Percentiles rank a stretch among this genome's conserved stretches.
Evolutionary conservation across 2,113 vertebrate genomes (phyloP).

Genomic region (Hipposideros armiger): DNA sequence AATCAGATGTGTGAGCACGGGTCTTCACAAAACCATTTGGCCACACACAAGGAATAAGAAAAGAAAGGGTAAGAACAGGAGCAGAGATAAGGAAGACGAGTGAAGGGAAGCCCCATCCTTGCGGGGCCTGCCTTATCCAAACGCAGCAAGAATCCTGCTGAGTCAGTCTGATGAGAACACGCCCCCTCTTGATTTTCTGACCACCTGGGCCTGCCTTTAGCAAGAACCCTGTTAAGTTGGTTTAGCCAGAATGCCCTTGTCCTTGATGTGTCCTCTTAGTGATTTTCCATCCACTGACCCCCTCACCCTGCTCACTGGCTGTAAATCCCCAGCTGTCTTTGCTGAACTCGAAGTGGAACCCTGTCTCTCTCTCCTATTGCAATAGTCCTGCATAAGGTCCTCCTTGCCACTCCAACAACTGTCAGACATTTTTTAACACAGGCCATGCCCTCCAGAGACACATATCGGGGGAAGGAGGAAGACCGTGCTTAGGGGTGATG

Average conservation of each 20-base stretch:
- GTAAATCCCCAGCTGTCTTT: background rate
- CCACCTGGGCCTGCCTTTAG: background rate
- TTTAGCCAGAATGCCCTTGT: background rate
- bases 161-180: background rate
- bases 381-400: background rate
- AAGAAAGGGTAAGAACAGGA: background rate
- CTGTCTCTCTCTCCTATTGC: background rate
- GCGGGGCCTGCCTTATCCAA: background rate
- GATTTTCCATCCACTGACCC: background rate
- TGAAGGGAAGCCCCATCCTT: background rate
- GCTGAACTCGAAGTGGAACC: background rate
- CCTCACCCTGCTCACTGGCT: too few relatives aligned
- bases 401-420: too few relatives aligned
- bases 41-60: background rate
- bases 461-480: accelerated
- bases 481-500: background rate
- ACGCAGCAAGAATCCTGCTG: background rate
- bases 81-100: background rate
- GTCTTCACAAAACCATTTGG: background rate
- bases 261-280: too few relatives aligned
- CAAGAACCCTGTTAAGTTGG: background rate
- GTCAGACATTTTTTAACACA: background rate
- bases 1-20: background rate
- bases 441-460: background rate
- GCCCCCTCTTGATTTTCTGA: background rate